These are phyloP conservation scores for Chrosomus eos DNA, from an alignment of 2,797 vertebrate species.

Conservation along the genomic window DNA sequence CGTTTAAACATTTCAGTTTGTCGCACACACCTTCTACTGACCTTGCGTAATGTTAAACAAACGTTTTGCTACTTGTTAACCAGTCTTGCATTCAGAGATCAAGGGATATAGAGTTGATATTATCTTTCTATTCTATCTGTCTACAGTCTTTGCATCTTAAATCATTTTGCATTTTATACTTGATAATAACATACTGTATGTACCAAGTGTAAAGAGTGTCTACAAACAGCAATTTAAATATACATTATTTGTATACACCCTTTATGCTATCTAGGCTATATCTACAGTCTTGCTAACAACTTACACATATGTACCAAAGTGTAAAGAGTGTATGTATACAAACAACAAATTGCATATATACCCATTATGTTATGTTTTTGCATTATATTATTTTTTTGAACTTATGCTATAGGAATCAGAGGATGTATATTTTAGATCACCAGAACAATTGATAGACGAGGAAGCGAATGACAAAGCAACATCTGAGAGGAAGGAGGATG, in stretches of 20 bases:
- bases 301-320: neutral
- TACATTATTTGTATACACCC: too few species aligned
- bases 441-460: slow-evolving; percentile 24
- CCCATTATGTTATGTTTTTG: neutral
- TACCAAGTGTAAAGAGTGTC: neutral
- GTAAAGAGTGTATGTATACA: neutral
- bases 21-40: neutral
- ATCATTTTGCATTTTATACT: neutral
- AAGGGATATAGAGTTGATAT: neutral
- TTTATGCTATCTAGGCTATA: neutral
- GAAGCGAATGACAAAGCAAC: slow-evolving; percentile 52
- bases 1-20: neutral
- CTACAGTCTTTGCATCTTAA: neutral
- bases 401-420: slow-evolving; percentile 45
- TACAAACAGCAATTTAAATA: neutral
- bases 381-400: too few species aligned
- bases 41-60: neutral
- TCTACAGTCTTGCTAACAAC: neutral
- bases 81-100: neutral
- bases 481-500: slow-evolving; percentile 54
- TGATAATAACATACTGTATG: neutral
- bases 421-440: slow-evolving; percentile 13
- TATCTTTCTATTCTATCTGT: neutral
- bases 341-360: neutral
- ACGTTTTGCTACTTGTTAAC: neutral